Evolutionary conservation across 2,888 invertebrate genomes (phyloP).

Genomic region (Nymphalis urticae): DNA sequence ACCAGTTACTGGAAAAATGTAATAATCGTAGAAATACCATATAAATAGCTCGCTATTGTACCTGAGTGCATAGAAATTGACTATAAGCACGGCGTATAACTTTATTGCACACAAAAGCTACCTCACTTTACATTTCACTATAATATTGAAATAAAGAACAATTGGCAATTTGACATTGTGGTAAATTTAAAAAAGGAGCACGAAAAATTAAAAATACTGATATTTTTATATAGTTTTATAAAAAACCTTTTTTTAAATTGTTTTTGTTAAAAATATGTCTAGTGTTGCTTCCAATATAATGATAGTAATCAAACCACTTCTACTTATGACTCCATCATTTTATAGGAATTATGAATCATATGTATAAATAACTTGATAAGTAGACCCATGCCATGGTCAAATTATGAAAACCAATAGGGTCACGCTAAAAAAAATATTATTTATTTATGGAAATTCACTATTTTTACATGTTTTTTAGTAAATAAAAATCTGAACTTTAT

Average conservation of each 20-base stretch:
- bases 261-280: too few relatives aligned
- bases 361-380: too few relatives aligned
- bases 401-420: too few relatives aligned
- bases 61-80: conserved; percentile 52
- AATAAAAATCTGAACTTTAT: background rate
- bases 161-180: background rate
- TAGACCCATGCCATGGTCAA: too few relatives aligned
- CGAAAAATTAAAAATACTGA: too few relatives aligned
- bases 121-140: background rate
- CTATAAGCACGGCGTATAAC: conserved; percentile 39
- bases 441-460: background rate
- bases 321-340: too few relatives aligned
- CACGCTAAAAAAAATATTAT: background rate
- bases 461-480: background rate
- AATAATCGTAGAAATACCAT: conserved; percentile 35
- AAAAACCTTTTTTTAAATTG: too few relatives aligned
- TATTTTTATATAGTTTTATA: too few relatives aligned
- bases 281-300: too few relatives aligned
- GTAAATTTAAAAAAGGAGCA: too few relatives aligned
- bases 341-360: too few relatives aligned
- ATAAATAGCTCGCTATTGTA: conserved; percentile 45
- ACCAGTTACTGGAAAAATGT: conserved; percentile 17
- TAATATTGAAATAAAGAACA: background rate
- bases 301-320: too few relatives aligned
- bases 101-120: conserved; percentile 6